Percentiles rank a stretch among this genome's conserved stretches.
phyloP scores from a whole-genome alignment of 1,140 invertebrate genomes.

The Sycobia sp. region DNA sequence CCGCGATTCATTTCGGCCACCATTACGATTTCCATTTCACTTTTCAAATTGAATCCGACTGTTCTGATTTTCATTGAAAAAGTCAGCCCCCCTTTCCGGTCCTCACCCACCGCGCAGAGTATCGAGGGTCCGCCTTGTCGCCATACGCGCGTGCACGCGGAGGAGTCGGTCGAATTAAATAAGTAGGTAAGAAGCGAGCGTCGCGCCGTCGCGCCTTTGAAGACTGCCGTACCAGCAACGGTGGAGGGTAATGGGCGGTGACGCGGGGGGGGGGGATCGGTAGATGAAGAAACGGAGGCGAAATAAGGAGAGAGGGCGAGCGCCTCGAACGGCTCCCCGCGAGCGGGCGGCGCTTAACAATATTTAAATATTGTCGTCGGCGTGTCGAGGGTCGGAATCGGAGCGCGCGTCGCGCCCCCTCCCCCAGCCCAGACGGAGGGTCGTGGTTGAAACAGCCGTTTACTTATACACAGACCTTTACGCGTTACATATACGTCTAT shows the following conservation, averaged over 20 bases:
- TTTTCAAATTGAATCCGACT: too few species aligned
- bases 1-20: too few species aligned
- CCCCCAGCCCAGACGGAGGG: too few species aligned
- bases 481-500: too few species aligned
- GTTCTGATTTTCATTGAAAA: too few species aligned
- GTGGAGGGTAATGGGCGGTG: not conserved
- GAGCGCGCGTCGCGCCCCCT: too few species aligned
- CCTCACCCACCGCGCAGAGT: too few species aligned
- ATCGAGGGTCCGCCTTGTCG: not conserved
- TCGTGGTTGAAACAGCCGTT: constrained; percentile 42
- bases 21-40: too few species aligned
- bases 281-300: too few species aligned
- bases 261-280: not conserved
- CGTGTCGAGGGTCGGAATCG: constrained; percentile 40
- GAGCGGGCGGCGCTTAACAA: constrained; percentile 39
- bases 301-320: not conserved
- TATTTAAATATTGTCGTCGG: constrained; percentile 49
- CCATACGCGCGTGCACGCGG: not conserved
- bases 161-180: constrained; percentile 21
- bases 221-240: not conserved
- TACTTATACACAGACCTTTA: constrained; percentile 41
- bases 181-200: too few species aligned
- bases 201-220: not conserved
- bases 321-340: not conserved
- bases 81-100: too few species aligned